phyloP scores from a whole-genome alignment of 2,888 invertebrate genomes.

The Microctonus hyperodae region DNA sequence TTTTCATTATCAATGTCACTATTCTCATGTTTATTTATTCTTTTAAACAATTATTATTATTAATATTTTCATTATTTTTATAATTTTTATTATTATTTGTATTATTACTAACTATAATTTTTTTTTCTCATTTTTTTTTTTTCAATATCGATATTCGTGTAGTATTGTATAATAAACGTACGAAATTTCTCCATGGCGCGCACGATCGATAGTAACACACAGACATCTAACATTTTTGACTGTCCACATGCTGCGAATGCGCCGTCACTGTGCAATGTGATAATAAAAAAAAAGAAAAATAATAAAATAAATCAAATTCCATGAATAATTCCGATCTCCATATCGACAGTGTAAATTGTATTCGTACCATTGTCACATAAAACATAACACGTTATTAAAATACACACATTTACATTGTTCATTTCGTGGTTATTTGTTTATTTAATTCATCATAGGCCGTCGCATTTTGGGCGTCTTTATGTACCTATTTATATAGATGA shows the following conservation, averaged over 20 bases:
- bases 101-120: no score
- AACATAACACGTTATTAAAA: background rate
- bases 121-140: background rate
- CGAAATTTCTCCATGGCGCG: slow-evolving; percentile 2
- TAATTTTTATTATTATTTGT: no score
- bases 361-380: background rate
- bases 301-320: background rate
- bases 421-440: background rate
- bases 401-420: background rate
- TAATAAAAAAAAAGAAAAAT: background rate
- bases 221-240: slow-evolving; percentile 8
- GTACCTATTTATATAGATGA: no score
- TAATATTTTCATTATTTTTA: background rate
- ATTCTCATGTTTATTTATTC: no score
- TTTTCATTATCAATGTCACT: background rate
- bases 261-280: slow-evolving; percentile 2
- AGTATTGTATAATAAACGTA: background rate
- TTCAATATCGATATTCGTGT: slow-evolving; percentile 3
- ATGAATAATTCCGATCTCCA: background rate
- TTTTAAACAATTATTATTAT: background rate
- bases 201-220: slow-evolving; percentile 20
- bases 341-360: background rate
- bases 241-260: slow-evolving; percentile 8
- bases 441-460: background rate
- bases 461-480: background rate